Evolutionary conservation across 2,797 vertebrate species (phyloP).

Genomic region (Sebastes kiyomatsui): DNA sequence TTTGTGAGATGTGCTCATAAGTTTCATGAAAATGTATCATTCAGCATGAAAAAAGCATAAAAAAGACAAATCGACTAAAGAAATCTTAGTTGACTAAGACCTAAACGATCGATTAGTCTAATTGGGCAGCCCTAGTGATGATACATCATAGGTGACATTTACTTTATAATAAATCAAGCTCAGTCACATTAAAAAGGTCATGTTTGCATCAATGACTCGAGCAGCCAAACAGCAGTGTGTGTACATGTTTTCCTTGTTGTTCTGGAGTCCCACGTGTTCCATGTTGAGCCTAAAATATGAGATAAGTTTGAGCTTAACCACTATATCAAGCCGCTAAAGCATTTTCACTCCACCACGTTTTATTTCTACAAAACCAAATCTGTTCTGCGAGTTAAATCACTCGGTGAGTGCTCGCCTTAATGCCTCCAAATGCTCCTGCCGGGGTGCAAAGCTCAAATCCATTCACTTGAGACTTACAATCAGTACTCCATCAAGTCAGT

Average conservation of each 20-base stretch:
- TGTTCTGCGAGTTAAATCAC: constrained; percentile 39
- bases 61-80: too few species aligned
- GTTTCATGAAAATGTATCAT: too few species aligned
- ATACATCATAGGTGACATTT: neutral
- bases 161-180: constrained; percentile 2
- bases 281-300: constrained; percentile 20
- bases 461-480: constrained; percentile 59
- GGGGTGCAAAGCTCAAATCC: constrained; percentile 48
- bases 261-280: constrained; percentile 74
- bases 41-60: too few species aligned
- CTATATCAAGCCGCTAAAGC: neutral
- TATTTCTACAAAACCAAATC: constrained; percentile 4
- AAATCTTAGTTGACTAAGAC: too few species aligned
- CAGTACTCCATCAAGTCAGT: constrained; percentile 63
- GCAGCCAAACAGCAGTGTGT: constrained; percentile 65
- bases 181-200: neutral
- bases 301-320: constrained; percentile 24
- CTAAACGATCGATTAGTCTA: too few species aligned
- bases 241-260: constrained; percentile 51
- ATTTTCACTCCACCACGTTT: neutral
- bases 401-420: constrained; percentile 46
- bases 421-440: constrained; percentile 55
- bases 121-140: too few species aligned
- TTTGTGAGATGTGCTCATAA: too few species aligned
- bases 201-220: constrained; percentile 5